Conservation (phyloP, 2,113 vertebrate genomes). For the Oryzias melastigma region DNA sequence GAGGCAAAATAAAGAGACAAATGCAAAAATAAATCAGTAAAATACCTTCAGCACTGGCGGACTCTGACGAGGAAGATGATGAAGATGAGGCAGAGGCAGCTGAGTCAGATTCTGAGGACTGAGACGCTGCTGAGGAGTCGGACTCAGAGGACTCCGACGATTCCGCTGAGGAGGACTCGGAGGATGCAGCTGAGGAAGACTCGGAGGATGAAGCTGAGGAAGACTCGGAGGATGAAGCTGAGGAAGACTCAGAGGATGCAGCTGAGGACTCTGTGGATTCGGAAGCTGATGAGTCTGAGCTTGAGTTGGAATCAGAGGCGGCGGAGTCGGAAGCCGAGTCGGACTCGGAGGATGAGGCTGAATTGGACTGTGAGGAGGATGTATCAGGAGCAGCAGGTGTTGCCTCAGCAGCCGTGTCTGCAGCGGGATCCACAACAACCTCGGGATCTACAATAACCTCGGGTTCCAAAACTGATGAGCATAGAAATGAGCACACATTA, state of each 20-base stretch:
- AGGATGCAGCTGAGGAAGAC: conserved; percentile 5
- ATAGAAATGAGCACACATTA: conserved; percentile 3
- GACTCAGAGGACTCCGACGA: conserved; percentile 10
- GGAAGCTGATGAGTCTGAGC: conserved; percentile 31
- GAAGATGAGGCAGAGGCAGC: conserved; percentile 39
- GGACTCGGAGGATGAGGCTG: conserved; percentile 46
- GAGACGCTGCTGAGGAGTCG: conserved; percentile 21
- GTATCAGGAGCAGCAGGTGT: conserved; percentile 21
- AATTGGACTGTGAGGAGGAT: conserved; percentile 46
- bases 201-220: conserved; percentile 25
- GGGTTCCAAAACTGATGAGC: conserved; percentile 53
- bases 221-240: conserved; percentile 34
- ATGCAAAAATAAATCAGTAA: neutral
- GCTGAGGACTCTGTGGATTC: conserved; percentile 24
- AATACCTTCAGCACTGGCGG: conserved; percentile 66
- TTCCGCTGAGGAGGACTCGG: conserved; percentile 23
- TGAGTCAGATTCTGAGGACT: conserved; percentile 34
- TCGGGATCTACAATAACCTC: conserved; percentile 49
- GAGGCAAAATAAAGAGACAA: neutral
- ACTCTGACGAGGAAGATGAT: conserved; percentile 70
- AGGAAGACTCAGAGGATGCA: conserved; percentile 32
- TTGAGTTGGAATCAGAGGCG: conserved; percentile 41
- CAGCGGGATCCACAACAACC: conserved; percentile 9
- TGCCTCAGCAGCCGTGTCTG: conserved; percentile 23
- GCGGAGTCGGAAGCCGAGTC: conserved; percentile 53